Conservation (phyloP, 2,888 invertebrate genomes). For the Carpatolechia fugitivella region DNA sequence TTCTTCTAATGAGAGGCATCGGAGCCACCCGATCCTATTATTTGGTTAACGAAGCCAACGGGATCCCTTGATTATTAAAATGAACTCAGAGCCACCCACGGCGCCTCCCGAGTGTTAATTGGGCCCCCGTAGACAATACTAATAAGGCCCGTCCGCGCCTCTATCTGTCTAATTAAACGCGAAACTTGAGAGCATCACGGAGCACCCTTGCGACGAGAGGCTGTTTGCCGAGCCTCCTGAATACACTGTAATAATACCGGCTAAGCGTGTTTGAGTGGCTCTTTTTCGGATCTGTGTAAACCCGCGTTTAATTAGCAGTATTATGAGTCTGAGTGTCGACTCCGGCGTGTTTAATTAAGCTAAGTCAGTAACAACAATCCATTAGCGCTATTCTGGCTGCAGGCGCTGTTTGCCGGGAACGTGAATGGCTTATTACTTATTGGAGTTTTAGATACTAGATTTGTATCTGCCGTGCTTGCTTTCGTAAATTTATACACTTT, state of each 20-base stretch:
- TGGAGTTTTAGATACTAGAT: constrained; percentile 17
- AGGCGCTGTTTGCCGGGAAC: constrained; percentile 50
- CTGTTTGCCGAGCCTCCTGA: constrained; percentile 67
- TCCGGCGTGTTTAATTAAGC: constrained; percentile 76
- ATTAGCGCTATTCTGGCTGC: constrained; percentile 53
- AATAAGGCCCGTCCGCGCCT: constrained; percentile 78
- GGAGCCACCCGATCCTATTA: constrained; percentile 67
- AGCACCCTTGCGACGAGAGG: constrained; percentile 73
- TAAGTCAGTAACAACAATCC: constrained; percentile 75
- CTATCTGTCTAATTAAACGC: constrained; percentile 80
- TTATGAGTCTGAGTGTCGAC: constrained; percentile 77
- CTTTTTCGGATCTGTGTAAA: constrained; percentile 78
- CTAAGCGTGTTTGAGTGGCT: constrained; percentile 78
- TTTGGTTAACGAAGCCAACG: constrained; percentile 74
- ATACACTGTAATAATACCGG: constrained; percentile 74
- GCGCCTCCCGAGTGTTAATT: constrained; percentile 75
- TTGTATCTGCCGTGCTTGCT: neutral
- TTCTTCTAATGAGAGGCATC: constrained; percentile 36
- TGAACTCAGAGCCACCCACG: constrained; percentile 71
- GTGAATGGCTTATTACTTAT: constrained; percentile 44
- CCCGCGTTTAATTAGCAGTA: constrained; percentile 77
- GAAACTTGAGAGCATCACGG: constrained; percentile 71
- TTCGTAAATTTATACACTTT: neutral
- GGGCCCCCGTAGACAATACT: constrained; percentile 80
- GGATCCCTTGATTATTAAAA: constrained; percentile 78